Evolutionary conservation across 2,797 vertebrate genomes (phyloP).

Genomic region (Phyllotis vaccarum): DNA sequence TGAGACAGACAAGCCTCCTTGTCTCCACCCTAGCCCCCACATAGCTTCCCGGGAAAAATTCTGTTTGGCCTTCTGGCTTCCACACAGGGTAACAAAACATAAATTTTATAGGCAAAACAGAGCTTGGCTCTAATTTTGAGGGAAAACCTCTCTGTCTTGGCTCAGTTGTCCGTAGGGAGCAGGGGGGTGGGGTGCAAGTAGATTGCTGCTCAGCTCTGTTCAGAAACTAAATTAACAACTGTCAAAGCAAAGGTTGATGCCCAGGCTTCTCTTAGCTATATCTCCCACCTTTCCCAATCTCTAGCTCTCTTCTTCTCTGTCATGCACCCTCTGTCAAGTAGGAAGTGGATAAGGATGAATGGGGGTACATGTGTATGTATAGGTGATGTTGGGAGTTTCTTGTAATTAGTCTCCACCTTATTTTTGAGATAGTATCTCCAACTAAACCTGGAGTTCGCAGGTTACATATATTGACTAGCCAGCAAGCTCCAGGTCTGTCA

Average conservation of each 20-base stretch:
- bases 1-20: conserved; percentile 37
- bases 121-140: conserved; percentile 1
- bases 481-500: not conserved
- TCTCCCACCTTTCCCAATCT: not conserved
- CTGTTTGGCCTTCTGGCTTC: conserved; percentile 42
- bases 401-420: not conserved
- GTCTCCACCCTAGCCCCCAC: not conserved
- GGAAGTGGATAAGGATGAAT: not conserved
- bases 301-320: not conserved
- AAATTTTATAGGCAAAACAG: conserved; percentile 12
- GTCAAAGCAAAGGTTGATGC: not conserved
- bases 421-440: not conserved
- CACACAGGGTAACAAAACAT: not conserved
- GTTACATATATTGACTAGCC: not conserved
- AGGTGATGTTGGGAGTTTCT: not conserved
- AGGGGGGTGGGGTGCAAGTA: not conserved
- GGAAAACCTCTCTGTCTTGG: not conserved
- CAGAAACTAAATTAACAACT: conserved; percentile 51
- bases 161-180: not conserved
- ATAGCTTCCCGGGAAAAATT: not conserved
- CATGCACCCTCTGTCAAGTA: not conserved
- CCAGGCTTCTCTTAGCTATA: not conserved
- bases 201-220: not conserved
- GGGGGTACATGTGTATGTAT: not conserved
- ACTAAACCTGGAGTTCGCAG: not conserved